phyloP scores from a whole-genome alignment of 2,113 vertebrate genomes.

The Antigone vipio region DNA sequence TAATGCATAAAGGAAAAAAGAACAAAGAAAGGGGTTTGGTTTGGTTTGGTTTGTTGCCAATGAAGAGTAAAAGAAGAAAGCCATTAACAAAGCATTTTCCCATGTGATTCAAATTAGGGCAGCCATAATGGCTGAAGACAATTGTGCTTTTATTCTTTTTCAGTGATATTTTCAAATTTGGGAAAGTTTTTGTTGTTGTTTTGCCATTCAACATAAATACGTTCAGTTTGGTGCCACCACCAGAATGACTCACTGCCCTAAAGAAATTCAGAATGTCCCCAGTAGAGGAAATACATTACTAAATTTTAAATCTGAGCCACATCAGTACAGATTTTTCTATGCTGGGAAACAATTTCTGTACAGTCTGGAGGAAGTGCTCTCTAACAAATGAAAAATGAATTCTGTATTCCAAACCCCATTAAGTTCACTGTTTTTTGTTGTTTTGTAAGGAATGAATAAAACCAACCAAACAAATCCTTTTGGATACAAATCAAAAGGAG shows the following conservation, averaged over 20 bases:
- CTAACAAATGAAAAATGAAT: constrained; percentile 29
- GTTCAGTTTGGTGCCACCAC: constrained; percentile 11
- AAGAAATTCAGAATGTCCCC: constrained; percentile 1
- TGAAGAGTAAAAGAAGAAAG: constrained; percentile 37
- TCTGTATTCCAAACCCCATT: not conserved
- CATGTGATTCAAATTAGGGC: constrained; percentile 24
- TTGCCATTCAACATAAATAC: constrained; percentile 6
- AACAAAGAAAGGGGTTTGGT: constrained; percentile 24
- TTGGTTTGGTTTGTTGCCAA: not conserved
- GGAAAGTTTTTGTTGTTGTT: constrained; percentile 31
- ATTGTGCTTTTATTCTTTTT: constrained; percentile 38
- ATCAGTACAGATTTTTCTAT: not conserved
- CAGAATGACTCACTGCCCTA: constrained; percentile 19
- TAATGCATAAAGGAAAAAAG: not conserved
- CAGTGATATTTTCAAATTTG: constrained; percentile 36
- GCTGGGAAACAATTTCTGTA: constrained; percentile 1
- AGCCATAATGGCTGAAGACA: not conserved
- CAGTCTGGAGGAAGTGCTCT: constrained; percentile 5
- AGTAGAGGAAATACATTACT: constrained; percentile 36
- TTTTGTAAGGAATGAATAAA: constrained; percentile 4
- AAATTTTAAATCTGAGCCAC: constrained; percentile 23
- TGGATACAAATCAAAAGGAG: not conserved
- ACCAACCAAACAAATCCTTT: constrained; percentile 17
- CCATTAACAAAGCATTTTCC: constrained; percentile 34
- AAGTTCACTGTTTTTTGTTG: not conserved